A percentile compares a stretch with the other conserved stretches of the same genome.
phyloP scores from a whole-genome alignment of 23 tunicate species.

The Corella eumyota region DNA sequence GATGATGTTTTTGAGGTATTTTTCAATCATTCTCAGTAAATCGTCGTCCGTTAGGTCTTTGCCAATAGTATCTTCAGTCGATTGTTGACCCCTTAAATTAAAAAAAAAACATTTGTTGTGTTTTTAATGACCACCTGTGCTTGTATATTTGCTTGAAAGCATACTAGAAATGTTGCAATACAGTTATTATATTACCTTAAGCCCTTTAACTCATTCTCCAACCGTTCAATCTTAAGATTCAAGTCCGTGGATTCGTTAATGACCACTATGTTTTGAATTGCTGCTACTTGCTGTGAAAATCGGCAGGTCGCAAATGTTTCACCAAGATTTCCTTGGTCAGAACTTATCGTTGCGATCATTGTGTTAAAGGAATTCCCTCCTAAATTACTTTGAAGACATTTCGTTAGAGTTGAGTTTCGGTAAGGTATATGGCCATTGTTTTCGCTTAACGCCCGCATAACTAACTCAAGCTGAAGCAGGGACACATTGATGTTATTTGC shows the following conservation, averaged over 20 bases:
- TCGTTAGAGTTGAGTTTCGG: constrained; percentile 74
- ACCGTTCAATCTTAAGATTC: constrained; percentile 39
- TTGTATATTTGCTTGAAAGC: no score
- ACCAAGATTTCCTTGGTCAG: constrained; percentile 53
- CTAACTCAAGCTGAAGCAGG: constrained; percentile 82
- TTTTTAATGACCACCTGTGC: no score
- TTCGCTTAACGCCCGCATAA: constrained; percentile 61
- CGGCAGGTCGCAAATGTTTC: constrained; percentile 88
- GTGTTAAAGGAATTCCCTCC: constrained; percentile 85
- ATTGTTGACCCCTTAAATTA: no score
- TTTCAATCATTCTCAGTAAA: no score
- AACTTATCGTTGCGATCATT: constrained; percentile 86
- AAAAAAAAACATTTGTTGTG: no score
- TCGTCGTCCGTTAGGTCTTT: no score
- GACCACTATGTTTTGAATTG: constrained; percentile 51
- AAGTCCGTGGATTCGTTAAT: constrained; percentile 60
- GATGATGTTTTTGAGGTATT: no score
- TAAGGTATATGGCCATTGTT: constrained; percentile 69
- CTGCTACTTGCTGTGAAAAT: constrained; percentile 85
- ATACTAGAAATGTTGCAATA: no score
- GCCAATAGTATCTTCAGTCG: no score
- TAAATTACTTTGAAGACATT: constrained; percentile 62
- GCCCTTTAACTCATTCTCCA: constrained; percentile 25
- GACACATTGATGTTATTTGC: constrained; percentile 87
- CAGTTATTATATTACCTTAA: no score